Evolutionary conservation across 2,888 invertebrate genomes (phyloP).

Genomic region (Drosophila testacea): DNA sequence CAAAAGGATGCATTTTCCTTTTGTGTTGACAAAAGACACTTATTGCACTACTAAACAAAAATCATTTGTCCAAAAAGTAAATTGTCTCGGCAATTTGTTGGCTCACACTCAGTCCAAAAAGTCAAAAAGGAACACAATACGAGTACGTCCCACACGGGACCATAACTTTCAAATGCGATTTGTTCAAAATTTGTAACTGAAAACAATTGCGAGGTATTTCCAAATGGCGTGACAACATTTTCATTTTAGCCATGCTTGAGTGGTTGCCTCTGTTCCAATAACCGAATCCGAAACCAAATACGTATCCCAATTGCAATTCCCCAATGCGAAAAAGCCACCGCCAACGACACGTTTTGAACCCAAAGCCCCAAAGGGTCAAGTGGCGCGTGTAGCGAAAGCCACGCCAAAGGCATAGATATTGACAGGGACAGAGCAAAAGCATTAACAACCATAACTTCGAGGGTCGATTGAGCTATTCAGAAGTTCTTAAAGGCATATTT

Average conservation of each 20-base stretch:
- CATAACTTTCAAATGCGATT: constrained; percentile 72
- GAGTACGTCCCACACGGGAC: constrained; percentile 25
- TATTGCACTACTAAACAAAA: background rate
- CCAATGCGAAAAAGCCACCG: constrained; percentile 51
- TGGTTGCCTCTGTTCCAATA: constrained; percentile 55
- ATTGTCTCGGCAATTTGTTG: constrained; percentile 54
- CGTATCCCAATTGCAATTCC: constrained; percentile 49
- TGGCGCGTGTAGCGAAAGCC: constrained; percentile 82
- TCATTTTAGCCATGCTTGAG: constrained; percentile 60
- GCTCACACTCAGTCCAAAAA: constrained; percentile 25
- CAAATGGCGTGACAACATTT: constrained; percentile 64
- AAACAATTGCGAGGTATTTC: constrained; percentile 59
- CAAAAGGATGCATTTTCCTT: constrained; percentile 35
- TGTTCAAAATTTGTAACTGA: constrained; percentile 69
- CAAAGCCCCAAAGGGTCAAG: constrained; percentile 81
- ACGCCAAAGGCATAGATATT: constrained; percentile 52
- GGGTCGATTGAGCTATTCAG: constrained; percentile 9
- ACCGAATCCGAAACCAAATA: constrained; percentile 42
- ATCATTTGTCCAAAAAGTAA: constrained; percentile 29
- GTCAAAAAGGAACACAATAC: constrained; percentile 28
- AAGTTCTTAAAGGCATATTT: background rate
- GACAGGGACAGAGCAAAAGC: constrained; percentile 46
- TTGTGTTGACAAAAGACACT: constrained; percentile 18
- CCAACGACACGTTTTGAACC: constrained; percentile 82
- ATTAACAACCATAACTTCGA: constrained; percentile 31